Base-by-base conservation (phyloP, 2,888 invertebrate genomes). In the Holacanthella duospinosa region DNA sequence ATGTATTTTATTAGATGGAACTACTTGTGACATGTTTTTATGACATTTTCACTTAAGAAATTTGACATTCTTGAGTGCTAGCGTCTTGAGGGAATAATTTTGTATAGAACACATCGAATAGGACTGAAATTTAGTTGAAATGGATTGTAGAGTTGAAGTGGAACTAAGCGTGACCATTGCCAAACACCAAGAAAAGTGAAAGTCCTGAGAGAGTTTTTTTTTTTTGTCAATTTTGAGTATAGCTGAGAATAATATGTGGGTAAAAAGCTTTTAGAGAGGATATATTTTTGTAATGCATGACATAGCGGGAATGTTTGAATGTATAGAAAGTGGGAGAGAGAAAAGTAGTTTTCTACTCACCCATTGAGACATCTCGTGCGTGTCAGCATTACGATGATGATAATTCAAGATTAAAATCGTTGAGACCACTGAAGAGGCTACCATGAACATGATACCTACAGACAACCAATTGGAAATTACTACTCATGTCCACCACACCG, bases 391-490 rank as follows among this genome's bases (percentile, higher is more conserved):
- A 77, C 95, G 86, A 82, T 95, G 94, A 81, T 96, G 95, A 82
- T 93, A 95, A 82, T 95, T 96, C 77, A 96, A 86, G 79, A 96
- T 94, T 76, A 95, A 87, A 77, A 96, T 95, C 72, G 95, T 96
- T 79, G 93, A 93, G 77, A 95, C 93, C 78, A 96, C 94, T 74
- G 95, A 95, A 76, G 94, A 91, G 75, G 95, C 94, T 81, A 95
- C 94, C 94, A 95, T 95, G 82, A 95, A 93, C 96, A 96, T 96
- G 82, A 95, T 95, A n/a, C n/a, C n/a, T n/a, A n/a, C n/a, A n/a
- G n/a, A n/a, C n/a, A n/a, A n/a, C n/a, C n/a, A n/a, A n/a, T n/a
- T n/a, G n/a, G n/a, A n/a, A n/a, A n/a, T n/a, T n/a, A n/a, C n/a
- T n/a, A n/a, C n/a, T n/a, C n/a, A n/a, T n/a, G n/a, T n/a, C n/a